phyloP scores from a whole-genome alignment of 2,888 invertebrate genomes.

The Euproctis similis region DNA sequence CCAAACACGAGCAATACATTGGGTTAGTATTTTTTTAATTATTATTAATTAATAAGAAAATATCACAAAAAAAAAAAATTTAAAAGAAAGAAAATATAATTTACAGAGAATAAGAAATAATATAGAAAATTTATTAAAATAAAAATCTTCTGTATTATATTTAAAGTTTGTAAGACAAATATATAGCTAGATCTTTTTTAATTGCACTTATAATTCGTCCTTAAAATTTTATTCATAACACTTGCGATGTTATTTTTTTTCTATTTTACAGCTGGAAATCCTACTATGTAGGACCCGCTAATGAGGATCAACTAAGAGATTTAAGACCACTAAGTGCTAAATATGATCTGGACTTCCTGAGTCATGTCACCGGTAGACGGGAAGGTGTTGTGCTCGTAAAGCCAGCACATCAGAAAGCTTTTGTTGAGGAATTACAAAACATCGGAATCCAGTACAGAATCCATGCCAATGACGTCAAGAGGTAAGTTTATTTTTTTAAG shows the following conservation, averaged over 20 bases:
- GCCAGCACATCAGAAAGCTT: conserved; percentile 41
- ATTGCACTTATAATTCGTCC: not conserved
- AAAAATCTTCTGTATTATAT: too few relatives aligned
- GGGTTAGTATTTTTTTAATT: conserved; percentile 34
- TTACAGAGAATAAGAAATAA: too few relatives aligned
- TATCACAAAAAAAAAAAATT: too few relatives aligned
- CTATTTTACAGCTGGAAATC: conserved; percentile 41
- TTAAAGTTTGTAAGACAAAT: too few relatives aligned
- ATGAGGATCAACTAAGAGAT: conserved; percentile 31
- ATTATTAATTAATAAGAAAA: too few relatives aligned
- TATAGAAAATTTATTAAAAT: too few relatives aligned
- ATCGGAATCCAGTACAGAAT: conserved; percentile 48
- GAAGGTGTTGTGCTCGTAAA: conserved; percentile 58
- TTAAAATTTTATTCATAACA: too few relatives aligned
- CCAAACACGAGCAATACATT: conserved; percentile 47
- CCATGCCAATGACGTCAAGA: conserved; percentile 59
- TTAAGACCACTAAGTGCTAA: conserved; percentile 29
- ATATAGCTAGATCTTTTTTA: not conserved
- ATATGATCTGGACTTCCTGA: conserved; percentile 38
- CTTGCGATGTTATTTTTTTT: too few relatives aligned
- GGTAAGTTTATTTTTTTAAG: conserved; percentile 55
- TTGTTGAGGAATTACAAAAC: conserved; percentile 37
- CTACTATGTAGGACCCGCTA: conserved; percentile 42
- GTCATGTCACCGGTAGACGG: conserved; percentile 32
- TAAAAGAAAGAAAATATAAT: too few relatives aligned